Evolutionary conservation across 2,113 vertebrate genomes (phyloP).

Genomic region (Gymnocephalus cernua): DNA sequence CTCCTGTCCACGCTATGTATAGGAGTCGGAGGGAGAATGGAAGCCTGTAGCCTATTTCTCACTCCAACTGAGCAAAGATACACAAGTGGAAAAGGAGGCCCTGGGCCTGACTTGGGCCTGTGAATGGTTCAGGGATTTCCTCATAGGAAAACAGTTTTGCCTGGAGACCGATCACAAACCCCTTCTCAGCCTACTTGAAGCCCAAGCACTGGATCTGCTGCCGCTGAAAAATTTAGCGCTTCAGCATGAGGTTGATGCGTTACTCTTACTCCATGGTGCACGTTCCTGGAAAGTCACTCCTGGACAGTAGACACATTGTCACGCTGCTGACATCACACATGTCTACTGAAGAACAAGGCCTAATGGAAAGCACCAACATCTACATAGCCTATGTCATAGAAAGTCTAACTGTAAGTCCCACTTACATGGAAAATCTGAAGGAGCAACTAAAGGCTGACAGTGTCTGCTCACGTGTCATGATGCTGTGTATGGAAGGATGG

Average conservation of each 20-base stretch:
- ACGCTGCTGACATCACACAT: too few species aligned
- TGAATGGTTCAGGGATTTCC: too few species aligned
- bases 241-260: too few species aligned
- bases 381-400: neutral
- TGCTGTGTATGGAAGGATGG: conserved; percentile 19
- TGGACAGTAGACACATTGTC: neutral
- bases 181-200: too few species aligned
- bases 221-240: too few species aligned
- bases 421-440: neutral
- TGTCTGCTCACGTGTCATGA: neutral
- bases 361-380: neutral
- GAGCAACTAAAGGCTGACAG: neutral
- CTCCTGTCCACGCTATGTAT: conserved; percentile 14
- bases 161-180: too few species aligned
- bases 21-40: conserved; percentile 8
- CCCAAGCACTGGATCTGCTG: too few species aligned
- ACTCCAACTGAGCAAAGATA: conserved; percentile 25
- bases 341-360: neutral
- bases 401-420: rapidly evolving
- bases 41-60: conserved; percentile 32
- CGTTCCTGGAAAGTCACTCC: neutral
- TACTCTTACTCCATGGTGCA: neutral
- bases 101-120: too few species aligned
- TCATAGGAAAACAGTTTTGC: too few species aligned
- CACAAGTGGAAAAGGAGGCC: conserved; percentile 31